Evolutionary conservation across 2,113 vertebrate genomes (phyloP).

Genomic region (Electrona antarctica): DNA sequence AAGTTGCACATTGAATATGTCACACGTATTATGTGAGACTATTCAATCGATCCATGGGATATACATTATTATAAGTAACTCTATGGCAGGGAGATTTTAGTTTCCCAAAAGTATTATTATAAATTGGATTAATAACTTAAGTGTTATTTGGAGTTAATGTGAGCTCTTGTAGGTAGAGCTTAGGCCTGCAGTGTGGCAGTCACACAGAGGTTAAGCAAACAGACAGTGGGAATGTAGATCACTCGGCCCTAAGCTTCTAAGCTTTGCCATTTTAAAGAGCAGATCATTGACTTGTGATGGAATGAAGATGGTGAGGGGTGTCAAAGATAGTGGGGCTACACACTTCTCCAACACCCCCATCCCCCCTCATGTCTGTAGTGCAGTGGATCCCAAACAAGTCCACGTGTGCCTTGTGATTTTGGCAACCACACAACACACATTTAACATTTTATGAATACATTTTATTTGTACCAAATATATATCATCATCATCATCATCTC

Average conservation of each 20-base stretch:
- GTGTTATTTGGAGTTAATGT: slow-evolving; percentile 40
- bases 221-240: slow-evolving; percentile 57
- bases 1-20: no score
- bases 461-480: no score
- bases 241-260: slow-evolving; percentile 74
- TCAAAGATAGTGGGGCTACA: slow-evolving; percentile 32
- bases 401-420: no score
- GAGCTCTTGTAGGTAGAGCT: slow-evolving; percentile 66
- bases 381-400: no score
- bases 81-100: no score
- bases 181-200: slow-evolving; percentile 49
- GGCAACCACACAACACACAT: no score
- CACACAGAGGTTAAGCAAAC: slow-evolving; percentile 74
- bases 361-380: not conserved
- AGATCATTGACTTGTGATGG: slow-evolving; percentile 75
- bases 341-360: not conserved
- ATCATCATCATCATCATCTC: no score
- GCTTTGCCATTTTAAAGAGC: slow-evolving; percentile 57
- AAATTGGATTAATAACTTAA: not conserved
- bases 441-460: no score
- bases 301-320: slow-evolving; percentile 54
- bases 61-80: no score
- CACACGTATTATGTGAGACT: no score
- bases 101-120: no score
- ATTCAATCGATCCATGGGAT: no score